A percentile compares a stretch with the other conserved stretches of the same genome.
phyloP scores from a whole-genome alignment of 2,113 vertebrate genomes.

The Tamias sibiricus region DNA sequence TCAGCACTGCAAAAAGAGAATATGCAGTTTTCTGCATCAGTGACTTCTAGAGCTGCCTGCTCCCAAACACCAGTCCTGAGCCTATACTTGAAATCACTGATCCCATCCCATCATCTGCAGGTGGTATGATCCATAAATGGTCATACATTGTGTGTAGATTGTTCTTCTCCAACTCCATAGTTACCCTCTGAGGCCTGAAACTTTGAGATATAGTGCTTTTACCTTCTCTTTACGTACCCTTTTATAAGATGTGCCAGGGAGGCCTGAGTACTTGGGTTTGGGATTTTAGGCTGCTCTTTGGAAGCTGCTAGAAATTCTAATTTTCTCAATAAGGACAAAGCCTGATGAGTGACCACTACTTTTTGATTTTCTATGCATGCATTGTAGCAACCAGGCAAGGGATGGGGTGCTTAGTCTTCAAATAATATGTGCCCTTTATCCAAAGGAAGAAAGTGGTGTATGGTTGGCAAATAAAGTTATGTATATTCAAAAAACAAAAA shows the following conservation, averaged over 20 bases:
- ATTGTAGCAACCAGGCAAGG: not conserved
- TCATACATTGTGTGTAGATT: not conserved
- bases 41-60: not conserved
- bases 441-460: conserved; percentile 23
- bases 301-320: conserved; percentile 47
- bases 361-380: conserved; percentile 1
- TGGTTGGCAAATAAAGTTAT: too few relatives aligned
- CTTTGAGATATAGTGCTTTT: not conserved
- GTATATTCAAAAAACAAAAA: too few relatives aligned
- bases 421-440: not conserved
- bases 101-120: not conserved
- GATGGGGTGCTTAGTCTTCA: not conserved
- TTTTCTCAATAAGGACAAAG: not conserved
- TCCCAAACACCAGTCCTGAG: not conserved
- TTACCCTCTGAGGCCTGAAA: not conserved
- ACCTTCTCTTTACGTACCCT: not conserved
- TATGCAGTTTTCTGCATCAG: not conserved
- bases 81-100: not conserved
- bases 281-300: conserved; percentile 11
- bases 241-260: not conserved
- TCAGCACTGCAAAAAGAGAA: not conserved
- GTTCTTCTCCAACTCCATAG: not conserved
- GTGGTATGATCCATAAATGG: not conserved
- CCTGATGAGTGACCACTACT: not conserved
- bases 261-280: not conserved